Evolutionary conservation across 2,797 vertebrate species (phyloP).

Genomic region (Syndactyla subalaris): DNA sequence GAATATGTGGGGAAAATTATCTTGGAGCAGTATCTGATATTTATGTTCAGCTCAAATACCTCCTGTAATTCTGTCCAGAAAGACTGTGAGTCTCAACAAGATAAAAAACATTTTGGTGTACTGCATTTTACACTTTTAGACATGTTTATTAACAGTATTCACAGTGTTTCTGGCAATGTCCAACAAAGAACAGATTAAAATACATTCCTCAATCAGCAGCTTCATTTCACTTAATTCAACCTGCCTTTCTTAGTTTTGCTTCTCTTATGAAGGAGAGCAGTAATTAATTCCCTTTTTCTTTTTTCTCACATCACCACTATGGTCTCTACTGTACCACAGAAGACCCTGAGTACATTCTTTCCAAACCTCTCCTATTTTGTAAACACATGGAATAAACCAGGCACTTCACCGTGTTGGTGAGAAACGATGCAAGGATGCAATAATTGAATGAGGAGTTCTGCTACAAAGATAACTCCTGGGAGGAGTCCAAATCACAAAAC

Average conservation of each 20-base stretch:
- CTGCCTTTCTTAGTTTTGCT: neutral
- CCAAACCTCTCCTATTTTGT: neutral
- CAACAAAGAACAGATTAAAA: neutral
- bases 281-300: neutral
- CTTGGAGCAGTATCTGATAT: neutral
- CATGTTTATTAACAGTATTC: conserved; percentile 37
- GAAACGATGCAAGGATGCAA: neutral
- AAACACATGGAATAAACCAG: neutral
- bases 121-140: neutral
- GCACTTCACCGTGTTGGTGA: accelerated
- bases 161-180: conserved; percentile 1
- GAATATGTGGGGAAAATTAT: neutral
- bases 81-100: neutral
- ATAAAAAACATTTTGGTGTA: neutral
- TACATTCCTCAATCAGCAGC: neutral
- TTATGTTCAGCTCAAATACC: conserved; percentile 14
- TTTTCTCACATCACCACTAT: neutral
- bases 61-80: conserved; percentile 37
- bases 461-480: neutral
- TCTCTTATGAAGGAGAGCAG: neutral
- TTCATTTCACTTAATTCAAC: neutral
- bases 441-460: neutral
- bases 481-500: neutral
- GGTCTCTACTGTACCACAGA: neutral
- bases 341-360: neutral